A percentile compares a stretch with the other conserved stretches of the same genome.
These are phyloP conservation scores for Sebastes kiyomatsui DNA, from an alignment of 2,797 vertebrate species.

Conservation along the genomic window DNA sequence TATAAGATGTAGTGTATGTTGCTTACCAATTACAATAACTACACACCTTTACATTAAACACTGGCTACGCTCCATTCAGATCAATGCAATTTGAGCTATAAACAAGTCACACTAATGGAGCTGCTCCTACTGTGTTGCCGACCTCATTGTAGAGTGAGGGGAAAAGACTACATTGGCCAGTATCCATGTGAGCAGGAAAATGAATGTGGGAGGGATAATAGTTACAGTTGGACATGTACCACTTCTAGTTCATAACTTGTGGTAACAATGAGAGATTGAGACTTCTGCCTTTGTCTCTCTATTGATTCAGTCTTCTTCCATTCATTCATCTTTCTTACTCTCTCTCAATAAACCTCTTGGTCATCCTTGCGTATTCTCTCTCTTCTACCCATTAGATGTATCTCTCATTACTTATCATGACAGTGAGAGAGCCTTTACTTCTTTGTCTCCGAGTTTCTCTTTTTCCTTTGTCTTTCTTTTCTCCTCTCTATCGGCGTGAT, in stretches of 20 bases:
- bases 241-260: slow-evolving; percentile 19
- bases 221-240: not conserved
- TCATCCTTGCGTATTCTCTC: slow-evolving; percentile 1
- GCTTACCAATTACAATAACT: not conserved
- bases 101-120: not conserved
- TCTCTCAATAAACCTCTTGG: slow-evolving; percentile 9
- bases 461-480: not conserved
- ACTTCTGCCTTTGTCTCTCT: slow-evolving; percentile 26
- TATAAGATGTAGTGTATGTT: not conserved
- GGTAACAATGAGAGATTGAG: slow-evolving; percentile 33
- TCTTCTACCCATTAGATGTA: not conserved
- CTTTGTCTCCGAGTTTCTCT: not conserved
- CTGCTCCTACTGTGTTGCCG: not conserved
- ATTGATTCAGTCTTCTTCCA: slow-evolving; percentile 26
- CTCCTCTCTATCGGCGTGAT: not conserved
- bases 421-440: not conserved
- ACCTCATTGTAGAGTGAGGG: not conserved
- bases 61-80: not conserved
- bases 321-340: slow-evolving; percentile 35
- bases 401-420: slow-evolving; percentile 20
- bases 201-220: not conserved
- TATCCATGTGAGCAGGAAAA: not conserved
- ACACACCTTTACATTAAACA: not conserved
- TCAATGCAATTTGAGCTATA: not conserved
- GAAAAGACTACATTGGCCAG: not conserved